Conservation (phyloP, 2,888 invertebrate genomes). For the Limnephilus auricula region DNA sequence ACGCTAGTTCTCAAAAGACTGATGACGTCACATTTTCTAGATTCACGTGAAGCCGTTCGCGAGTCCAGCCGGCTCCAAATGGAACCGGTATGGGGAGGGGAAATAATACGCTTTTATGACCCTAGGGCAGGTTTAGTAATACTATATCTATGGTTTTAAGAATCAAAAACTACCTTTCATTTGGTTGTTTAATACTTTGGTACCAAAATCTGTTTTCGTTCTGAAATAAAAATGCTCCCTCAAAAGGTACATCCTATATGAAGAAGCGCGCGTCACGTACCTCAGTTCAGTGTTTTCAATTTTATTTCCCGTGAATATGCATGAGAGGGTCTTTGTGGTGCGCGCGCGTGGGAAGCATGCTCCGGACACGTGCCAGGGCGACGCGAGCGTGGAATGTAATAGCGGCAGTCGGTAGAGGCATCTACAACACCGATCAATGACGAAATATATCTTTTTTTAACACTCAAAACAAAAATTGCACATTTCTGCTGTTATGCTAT, state of each 20-base stretch:
- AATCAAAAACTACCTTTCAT: neutral
- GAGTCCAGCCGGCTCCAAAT: no score
- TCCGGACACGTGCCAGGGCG: neutral
- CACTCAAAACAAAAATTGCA: neutral
- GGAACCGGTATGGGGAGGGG: no score
- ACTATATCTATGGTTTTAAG: no score
- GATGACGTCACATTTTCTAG: no score
- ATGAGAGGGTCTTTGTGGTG: constrained; percentile 52
- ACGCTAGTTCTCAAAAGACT: no score
- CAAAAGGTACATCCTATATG: neutral
- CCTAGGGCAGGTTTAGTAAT: no score
- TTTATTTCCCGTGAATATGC: constrained; percentile 50
- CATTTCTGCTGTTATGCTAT: neutral
- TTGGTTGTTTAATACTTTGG: neutral
- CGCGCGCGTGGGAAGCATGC: neutral
- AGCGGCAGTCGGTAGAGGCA: neutral
- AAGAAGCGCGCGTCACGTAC: constrained; percentile 2
- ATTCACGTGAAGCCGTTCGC: no score
- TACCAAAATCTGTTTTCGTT: neutral
- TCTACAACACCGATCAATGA: neutral
- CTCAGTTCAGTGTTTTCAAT: constrained; percentile 25
- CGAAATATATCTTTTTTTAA: neutral
- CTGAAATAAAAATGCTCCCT: no score
- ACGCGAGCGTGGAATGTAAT: neutral
- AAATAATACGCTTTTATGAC: no score